Base-by-base conservation (phyloP, 1,140 invertebrate genomes). In the Aporrectodea caliginosa region DNA sequence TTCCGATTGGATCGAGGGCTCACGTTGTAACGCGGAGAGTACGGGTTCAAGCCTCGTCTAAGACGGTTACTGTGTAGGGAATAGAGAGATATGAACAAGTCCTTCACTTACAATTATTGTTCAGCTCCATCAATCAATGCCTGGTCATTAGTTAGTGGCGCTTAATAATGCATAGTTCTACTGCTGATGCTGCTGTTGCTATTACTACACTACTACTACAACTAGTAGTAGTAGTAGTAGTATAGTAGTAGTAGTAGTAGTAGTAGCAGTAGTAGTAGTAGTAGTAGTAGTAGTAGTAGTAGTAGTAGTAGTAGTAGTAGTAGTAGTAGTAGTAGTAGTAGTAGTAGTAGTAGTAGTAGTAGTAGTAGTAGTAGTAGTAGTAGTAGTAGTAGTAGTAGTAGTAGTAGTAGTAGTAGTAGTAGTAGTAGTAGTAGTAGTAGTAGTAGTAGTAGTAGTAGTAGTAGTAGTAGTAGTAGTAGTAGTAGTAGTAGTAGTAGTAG, bases 401-500 rank as follows among this genome's bases (percentile, higher is more conserved):
- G 6, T 72, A 72, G 70, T 72, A 72, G 70, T 72, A 72, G n/a
- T 72, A 72, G 31, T 29, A 72, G 70, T 72, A 72, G 70, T 72
- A 72, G 70, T 72, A 14, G 70, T 72, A 14, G 70, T 72, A 14
- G 31, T 29, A 72, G 70, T 72, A 72, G 70, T 72, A 72, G 70
- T 72, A 72, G 70, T 72, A 72, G 70, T 72, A 14, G 70, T 72
- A 14, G 70, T 72, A 14, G 70, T 72, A 72, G 27, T 72, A 72
- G 70, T 72, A 72, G 70, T 72, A 72, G 70, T 72, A 72, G 70
- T 72, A 72, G 70, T 72, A 72, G 70, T 72, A 72, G 70, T 72
- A 14, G 70, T 72, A 6, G 70, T 72, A 14, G 70, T 32, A 72
- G 27, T 32, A 72, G 70, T 72, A 72, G 70, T 72, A 72, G 70